Evolutionary conservation across 2,797 vertebrate genomes (phyloP).

Genomic region (Scomberomorus guttatus): DNA sequence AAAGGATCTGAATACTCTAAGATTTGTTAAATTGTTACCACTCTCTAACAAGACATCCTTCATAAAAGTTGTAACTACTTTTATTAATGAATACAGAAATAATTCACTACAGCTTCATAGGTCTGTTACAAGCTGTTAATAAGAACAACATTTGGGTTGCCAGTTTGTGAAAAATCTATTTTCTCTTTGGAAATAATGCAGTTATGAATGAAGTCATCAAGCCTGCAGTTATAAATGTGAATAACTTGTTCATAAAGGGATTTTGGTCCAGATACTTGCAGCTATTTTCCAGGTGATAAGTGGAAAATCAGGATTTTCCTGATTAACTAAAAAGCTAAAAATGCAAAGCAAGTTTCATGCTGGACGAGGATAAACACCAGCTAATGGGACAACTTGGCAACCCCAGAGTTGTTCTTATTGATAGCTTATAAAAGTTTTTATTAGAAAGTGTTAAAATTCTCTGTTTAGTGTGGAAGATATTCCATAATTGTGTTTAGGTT

Average conservation of each 20-base stretch:
- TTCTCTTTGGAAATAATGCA: neutral
- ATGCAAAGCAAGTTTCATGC: neutral
- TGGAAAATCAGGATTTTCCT: neutral
- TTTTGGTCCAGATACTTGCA: constrained; percentile 11
- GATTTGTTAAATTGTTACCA: neutral
- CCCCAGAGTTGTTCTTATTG: neutral
- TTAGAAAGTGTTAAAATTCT: neutral
- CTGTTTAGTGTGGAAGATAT: neutral
- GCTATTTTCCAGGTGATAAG: neutral
- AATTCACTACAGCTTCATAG: no score
- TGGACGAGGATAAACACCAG: neutral
- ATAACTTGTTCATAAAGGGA: neutral
- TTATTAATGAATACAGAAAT: no score
- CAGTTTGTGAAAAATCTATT: neutral
- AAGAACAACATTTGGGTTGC: neutral
- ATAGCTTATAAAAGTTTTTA: neutral
- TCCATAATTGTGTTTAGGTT: neutral
- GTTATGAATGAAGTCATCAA: neutral
- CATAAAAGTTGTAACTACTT: no score
- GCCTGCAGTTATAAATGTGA: no score
- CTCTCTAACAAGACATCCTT: no score
- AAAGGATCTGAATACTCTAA: no score
- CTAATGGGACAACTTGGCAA: neutral
- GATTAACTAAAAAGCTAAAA: no score
- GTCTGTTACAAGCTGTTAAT: no score